Percentiles rank a stretch among this genome's conserved stretches.
Conservation (phyloP, 1,140 invertebrate genomes). For the Aphaenogaster floridana region DNA sequence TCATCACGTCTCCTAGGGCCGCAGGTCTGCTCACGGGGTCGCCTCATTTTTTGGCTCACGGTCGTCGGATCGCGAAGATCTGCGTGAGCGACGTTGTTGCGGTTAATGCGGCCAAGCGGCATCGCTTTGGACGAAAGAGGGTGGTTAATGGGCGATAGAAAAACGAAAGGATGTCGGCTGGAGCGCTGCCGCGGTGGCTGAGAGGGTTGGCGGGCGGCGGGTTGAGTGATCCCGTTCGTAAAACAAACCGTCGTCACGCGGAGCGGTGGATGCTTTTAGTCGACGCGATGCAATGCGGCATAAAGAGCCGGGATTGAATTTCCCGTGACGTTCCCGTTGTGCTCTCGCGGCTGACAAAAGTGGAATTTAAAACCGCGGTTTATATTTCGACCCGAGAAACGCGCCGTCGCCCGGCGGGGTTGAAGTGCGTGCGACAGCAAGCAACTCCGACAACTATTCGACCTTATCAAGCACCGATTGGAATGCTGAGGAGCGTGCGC, state of each 20-base stretch:
- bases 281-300: conserved; percentile 61
- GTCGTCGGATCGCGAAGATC: neutral
- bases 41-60: neutral
- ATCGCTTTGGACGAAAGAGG: neutral
- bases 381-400: conserved; percentile 10
- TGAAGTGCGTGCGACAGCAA: neutral
- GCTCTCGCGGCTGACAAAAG: conserved; percentile 58
- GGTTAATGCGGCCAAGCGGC: neutral
- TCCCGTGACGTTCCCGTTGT: conserved; percentile 62
- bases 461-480: neutral
- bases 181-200: neutral
- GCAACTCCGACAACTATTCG: neutral
- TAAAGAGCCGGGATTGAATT: conserved; percentile 72
- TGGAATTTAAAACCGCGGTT: conserved; percentile 70
- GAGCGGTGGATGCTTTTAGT: conserved; percentile 73
- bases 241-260: conserved; percentile 69
- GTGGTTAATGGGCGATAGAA: conserved; percentile 45
- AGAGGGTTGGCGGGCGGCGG: neutral
- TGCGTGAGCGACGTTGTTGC: conserved; percentile 26
- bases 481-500: neutral
- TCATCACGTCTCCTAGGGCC: neutral
- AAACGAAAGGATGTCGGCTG: conserved; percentile 40
- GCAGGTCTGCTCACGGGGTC: neutral
- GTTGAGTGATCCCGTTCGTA: conserved; percentile 54
- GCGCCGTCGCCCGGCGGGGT: neutral